Base-by-base conservation (phyloP, 2,797 vertebrate species). In the Microctenopoma lineatum region DNA sequence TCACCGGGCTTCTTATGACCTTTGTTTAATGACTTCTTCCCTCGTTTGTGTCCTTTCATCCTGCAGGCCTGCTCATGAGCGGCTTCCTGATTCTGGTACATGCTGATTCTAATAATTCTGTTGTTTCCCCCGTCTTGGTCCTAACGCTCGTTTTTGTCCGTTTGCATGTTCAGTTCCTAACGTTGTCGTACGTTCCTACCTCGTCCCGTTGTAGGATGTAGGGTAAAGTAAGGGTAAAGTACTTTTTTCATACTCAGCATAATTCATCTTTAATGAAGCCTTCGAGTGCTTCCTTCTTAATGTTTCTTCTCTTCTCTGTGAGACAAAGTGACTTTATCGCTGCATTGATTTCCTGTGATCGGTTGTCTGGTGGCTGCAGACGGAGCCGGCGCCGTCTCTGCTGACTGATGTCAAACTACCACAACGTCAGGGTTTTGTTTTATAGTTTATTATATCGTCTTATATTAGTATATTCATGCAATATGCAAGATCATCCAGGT, bases 331-430 rank as follows among this genome's bases (percentile, higher is more conserved):
- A 73, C 60, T 70, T 67, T 46, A 56, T 68, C 58, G 69, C 54
- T 52, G 54, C 55, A 84, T 83, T 81, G 75, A 79, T 77, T 80
- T 86, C 25, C 54, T 52, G 5, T 63, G 58, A 67, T 15, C 68
- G 67, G 13, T 42, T 58, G 47, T 32, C 53, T 59, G 46, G 47
- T 56, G 59, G 65, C 69, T 79, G 55, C 58, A 81, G 71, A 70
- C 18, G 32, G 74, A 79, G 48, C 39, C 45, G 53, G 6, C 14
- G 14, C 59, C 76, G 42, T 66, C 83, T 52, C 89, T 86, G 87
- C 80, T 89, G 89, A 84, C 87, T 84, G 89, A 84, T 59, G 32
- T 4, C 48, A 74, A 13, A 18, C 1, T 29, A 5, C 44, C 32
- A 42, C 14, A 47, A 11, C 36, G 3, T 36, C 36, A 36, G 36